phyloP scores from a whole-genome alignment of 92 coral and sea anemone species.

The Umimayanthus kanabou region DNA sequence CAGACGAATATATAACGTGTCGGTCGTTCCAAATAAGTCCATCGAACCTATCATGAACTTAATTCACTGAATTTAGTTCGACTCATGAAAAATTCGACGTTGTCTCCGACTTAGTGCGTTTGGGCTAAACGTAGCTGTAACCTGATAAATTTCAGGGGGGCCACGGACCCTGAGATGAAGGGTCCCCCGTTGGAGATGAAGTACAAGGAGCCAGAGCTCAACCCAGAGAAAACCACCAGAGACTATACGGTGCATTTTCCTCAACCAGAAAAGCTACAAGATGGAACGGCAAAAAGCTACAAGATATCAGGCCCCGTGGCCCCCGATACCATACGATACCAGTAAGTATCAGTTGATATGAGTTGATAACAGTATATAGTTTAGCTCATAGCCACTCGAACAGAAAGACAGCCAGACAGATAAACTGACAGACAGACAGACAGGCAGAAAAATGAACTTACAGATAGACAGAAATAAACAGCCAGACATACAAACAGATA shows the following conservation, averaged over 20 bases:
- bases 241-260: conserved; percentile 98
- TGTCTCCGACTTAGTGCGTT: too few relatives aligned
- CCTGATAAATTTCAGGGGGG: conserved; percentile 30
- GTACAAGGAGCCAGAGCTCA: conserved; percentile 74
- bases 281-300: conserved; percentile 58
- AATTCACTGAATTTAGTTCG: too few relatives aligned
- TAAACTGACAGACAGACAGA: not conserved
- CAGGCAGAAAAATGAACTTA: not conserved
- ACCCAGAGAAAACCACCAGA: conserved; percentile 78
- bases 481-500: too few relatives aligned
- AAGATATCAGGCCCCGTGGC: conserved; percentile 89
- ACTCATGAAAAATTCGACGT: too few relatives aligned
- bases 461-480: not conserved
- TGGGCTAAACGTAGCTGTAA: too few relatives aligned
- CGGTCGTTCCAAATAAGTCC: too few relatives aligned
- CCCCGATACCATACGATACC: conserved; percentile 95
- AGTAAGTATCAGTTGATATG: conserved; percentile 59
- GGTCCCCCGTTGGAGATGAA: conserved; percentile 70
- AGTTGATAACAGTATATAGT: not conserved
- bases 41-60: too few relatives aligned
- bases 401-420: conserved; percentile 10
- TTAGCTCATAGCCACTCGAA: not conserved
- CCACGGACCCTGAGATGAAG: conserved; percentile 51
- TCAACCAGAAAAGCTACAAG: conserved; percentile 68
- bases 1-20: too few relatives aligned